A percentile compares a stretch with the other conserved stretches of the same genome.
phyloP scores from a whole-genome alignment of 2,888 invertebrate genomes.

The Acleris literana region DNA sequence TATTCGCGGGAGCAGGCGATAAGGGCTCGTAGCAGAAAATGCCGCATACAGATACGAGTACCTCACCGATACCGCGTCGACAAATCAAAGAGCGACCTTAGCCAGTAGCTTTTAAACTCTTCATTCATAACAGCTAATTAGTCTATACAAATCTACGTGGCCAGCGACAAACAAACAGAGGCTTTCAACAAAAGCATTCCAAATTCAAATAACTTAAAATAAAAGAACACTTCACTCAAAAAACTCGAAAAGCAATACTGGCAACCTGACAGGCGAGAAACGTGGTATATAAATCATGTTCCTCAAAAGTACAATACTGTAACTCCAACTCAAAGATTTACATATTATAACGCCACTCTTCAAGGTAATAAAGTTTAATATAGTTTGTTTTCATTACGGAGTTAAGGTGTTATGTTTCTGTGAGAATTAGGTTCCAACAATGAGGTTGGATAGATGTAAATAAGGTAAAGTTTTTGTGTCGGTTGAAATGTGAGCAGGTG shows the following conservation, averaged over 20 bases:
- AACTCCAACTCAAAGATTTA: too few species aligned
- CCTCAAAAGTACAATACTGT: conserved; percentile 5
- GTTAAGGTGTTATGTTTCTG: too few species aligned
- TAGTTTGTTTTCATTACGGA: too few species aligned
- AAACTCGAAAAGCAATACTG: conserved; percentile 33
- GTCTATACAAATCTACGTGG: conserved; percentile 27
- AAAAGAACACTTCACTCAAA: conserved; percentile 24
- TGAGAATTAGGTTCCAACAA: conserved; percentile 42
- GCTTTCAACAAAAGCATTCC: conserved; percentile 31
- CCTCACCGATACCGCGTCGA: too few species aligned
- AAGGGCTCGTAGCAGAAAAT: too few species aligned
- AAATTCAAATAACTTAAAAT: conserved; percentile 21
- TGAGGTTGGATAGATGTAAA: conserved; percentile 49
- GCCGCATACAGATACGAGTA: too few species aligned
- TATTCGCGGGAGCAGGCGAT: too few species aligned
- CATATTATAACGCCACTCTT: too few species aligned
- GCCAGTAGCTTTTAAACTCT: not conserved
- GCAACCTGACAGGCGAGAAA: conserved; percentile 59
- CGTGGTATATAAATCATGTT: conserved; percentile 53
- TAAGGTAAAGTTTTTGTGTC: conserved; percentile 42
- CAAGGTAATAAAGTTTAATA: too few species aligned
- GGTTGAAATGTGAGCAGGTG: conserved; percentile 61
- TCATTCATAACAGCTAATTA: conserved; percentile 14
- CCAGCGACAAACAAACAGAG: conserved; percentile 13
- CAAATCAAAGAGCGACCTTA: not conserved